Evolutionary conservation across 2,888 invertebrate genomes (phyloP).

Genomic region (Perithous albicinctus): DNA sequence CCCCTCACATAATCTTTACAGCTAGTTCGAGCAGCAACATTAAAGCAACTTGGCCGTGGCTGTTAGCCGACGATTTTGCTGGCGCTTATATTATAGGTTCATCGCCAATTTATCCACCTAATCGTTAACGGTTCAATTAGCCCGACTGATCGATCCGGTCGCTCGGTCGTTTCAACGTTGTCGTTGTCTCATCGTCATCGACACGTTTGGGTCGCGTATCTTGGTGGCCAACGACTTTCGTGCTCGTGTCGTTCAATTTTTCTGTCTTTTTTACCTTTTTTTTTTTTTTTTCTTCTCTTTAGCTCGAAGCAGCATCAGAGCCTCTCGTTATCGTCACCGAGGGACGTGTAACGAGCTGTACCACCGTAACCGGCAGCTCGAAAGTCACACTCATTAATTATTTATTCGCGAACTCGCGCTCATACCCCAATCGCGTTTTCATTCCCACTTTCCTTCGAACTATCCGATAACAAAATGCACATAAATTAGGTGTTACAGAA

Average conservation of each 20-base stretch:
- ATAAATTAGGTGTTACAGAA: slow-evolving; percentile 11
- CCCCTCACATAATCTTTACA: slow-evolving; percentile 52
- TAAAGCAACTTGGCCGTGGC: background rate
- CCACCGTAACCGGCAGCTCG: slow-evolving; percentile 42
- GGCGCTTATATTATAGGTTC: slow-evolving; percentile 35
- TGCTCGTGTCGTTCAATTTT: slow-evolving; percentile 19
- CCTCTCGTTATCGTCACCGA: slow-evolving; percentile 53
- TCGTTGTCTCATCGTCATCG: slow-evolving; percentile 30
- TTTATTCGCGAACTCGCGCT: slow-evolving; percentile 47
- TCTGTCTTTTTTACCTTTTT: too few relatives aligned
- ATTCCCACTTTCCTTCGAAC: slow-evolving; percentile 14
- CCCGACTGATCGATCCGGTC: slow-evolving; percentile 63
- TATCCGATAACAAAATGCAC: slow-evolving; percentile 1
- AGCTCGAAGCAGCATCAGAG: slow-evolving; percentile 21
- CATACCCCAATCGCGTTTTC: slow-evolving; percentile 12
- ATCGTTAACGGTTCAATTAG: slow-evolving; percentile 71
- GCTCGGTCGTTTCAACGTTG: slow-evolving; percentile 18
- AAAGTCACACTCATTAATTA: slow-evolving; percentile 60
- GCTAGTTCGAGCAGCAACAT: slow-evolving; percentile 25
- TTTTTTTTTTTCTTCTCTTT: slow-evolving; percentile 1
- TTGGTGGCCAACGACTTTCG: slow-evolving; percentile 35
- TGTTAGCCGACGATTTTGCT: background rate
- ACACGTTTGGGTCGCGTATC: slow-evolving; percentile 44
- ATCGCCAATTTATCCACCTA: slow-evolving; percentile 62
- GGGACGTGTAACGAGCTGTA: slow-evolving; percentile 44